A percentile compares a stretch with the other conserved stretches of the same genome.
Evolutionary conservation across 2,113 vertebrate species (phyloP).

Genomic region (Nibea albiflora): DNA sequence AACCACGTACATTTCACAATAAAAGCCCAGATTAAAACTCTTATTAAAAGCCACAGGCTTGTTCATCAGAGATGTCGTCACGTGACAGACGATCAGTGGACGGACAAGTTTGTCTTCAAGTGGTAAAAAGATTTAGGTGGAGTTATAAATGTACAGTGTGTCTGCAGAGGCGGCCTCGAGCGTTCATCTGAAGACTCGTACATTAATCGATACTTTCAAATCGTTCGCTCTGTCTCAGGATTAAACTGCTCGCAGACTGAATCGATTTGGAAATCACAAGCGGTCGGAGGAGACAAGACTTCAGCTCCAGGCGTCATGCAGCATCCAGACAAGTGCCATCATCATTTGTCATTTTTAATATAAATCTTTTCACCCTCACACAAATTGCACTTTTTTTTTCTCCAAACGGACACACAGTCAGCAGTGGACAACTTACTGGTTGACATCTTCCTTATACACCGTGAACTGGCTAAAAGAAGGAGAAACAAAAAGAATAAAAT

Average conservation of each 20-base stretch:
- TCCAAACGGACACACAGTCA: constrained; percentile 74
- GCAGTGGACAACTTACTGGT: constrained; percentile 73
- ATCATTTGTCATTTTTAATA: constrained; percentile 76
- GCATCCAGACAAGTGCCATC: constrained; percentile 59
- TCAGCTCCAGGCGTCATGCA: constrained; percentile 41
- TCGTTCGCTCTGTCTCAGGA: neutral
- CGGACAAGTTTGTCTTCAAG: too few relatives aligned
- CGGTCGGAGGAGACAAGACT: neutral
- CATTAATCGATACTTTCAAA: too few relatives aligned
- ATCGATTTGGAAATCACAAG: neutral
- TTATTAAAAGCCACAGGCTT: too few relatives aligned
- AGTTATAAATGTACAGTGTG: too few relatives aligned
- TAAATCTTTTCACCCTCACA: constrained; percentile 79
- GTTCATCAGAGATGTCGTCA: too few relatives aligned
- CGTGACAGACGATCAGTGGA: too few relatives aligned
- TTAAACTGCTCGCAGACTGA: neutral
- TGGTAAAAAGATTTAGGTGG: too few relatives aligned
- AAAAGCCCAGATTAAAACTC: too few relatives aligned
- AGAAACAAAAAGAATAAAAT: constrained; percentile 57
- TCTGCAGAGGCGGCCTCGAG: too few relatives aligned
- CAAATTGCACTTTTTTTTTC: constrained; percentile 76
- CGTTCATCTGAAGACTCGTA: too few relatives aligned
- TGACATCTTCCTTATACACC: constrained; percentile 69
- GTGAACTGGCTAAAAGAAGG: constrained; percentile 64
- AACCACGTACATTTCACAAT: too few relatives aligned